Conservation (phyloP, 2,113 vertebrate genomes). For the Pelusios castaneus region DNA sequence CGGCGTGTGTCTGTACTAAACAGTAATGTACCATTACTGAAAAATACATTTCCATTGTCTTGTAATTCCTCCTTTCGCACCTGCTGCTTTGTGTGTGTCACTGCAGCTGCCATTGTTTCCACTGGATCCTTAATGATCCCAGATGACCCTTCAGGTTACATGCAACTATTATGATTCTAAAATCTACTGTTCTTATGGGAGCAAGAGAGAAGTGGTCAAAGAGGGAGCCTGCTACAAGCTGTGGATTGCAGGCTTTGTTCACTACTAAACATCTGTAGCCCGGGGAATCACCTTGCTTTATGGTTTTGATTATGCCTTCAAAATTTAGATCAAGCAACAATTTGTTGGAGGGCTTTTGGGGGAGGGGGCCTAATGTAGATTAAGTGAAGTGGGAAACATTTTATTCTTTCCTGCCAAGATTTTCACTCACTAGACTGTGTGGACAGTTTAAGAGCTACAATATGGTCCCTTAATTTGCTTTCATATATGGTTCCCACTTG, state of each 20-base stretch:
- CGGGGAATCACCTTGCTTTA: not conserved
- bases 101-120: not conserved
- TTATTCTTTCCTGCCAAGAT: conserved; percentile 60
- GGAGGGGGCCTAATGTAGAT: conserved; percentile 13
- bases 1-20: rapidly evolving
- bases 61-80: not conserved
- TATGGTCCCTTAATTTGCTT: conserved; percentile 67
- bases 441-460: conserved; percentile 67
- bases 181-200: rapidly evolving
- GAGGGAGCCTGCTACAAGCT: not conserved
- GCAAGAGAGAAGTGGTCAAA: too few species aligned
- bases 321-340: not conserved
- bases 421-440: conserved; percentile 6
- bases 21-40: not conserved
- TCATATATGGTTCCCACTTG: conserved; percentile 66
- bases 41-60: rapidly evolving
- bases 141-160: rapidly evolving
- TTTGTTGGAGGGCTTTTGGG: not conserved
- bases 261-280: not conserved
- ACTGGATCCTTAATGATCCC: rapidly evolving
- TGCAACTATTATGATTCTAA: not conserved
- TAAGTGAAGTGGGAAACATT: conserved; percentile 5
- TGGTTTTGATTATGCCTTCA: conserved; percentile 18
- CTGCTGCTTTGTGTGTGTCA: not conserved
- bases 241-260: not conserved